Conservation (phyloP, 1,140 invertebrate species). For the Sminthurinus signatus region DNA sequence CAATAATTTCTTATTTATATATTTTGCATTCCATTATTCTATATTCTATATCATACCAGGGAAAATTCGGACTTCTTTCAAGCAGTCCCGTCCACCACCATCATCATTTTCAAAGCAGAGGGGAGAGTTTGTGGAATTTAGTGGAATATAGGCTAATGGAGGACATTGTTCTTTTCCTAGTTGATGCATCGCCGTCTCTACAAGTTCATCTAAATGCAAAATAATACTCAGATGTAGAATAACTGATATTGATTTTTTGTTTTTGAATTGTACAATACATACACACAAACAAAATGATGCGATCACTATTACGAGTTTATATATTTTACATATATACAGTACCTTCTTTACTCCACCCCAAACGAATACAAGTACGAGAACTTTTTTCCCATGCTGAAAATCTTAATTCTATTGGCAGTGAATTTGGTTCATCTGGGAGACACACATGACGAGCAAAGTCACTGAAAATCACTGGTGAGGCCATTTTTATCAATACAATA, state of each 20-base stretch:
- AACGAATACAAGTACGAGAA: constrained; percentile 27
- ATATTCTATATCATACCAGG: too few relatives aligned
- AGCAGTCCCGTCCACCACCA: constrained; percentile 25
- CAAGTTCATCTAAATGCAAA: constrained; percentile 30
- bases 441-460: constrained; percentile 78
- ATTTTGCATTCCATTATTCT: too few relatives aligned
- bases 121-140: constrained; percentile 15
- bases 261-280: too few relatives aligned
- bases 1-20: too few relatives aligned
- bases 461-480: constrained; percentile 64
- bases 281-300: not conserved
- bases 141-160: not conserved
- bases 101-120: constrained; percentile 39
- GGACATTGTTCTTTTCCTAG: constrained; percentile 27
- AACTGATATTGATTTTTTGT: not conserved
- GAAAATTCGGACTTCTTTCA: constrained; percentile 35
- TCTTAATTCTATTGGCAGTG: constrained; percentile 10
- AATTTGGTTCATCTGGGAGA: constrained; percentile 51
- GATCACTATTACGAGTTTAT: too few relatives aligned
- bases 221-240: constrained; percentile 4
- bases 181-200: constrained; percentile 39
- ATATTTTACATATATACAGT: too few relatives aligned
- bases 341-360: constrained; percentile 41
- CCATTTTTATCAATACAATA: constrained; percentile 70
- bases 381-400: constrained; percentile 34